These are phyloP conservation scores for Melanophora roralis DNA, from an alignment of 2,888 invertebrate species.

Conservation along the genomic window DNA sequence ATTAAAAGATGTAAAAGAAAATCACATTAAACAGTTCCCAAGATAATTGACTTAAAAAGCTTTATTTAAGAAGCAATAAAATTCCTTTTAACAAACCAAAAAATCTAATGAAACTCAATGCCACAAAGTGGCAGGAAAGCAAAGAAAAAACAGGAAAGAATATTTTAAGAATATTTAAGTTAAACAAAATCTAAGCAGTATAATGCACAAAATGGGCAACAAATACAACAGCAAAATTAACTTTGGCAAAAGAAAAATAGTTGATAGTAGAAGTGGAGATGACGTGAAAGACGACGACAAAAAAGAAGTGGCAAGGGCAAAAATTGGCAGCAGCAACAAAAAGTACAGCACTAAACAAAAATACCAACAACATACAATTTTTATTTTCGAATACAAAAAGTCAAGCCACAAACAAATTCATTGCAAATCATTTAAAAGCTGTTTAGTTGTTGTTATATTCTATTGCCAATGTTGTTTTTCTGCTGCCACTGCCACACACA, in stretches of 20 bases:
- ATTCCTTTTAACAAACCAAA: constrained; percentile 48
- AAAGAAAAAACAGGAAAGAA: not conserved
- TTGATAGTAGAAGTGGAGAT: constrained; percentile 35
- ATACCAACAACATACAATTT: constrained; percentile 41
- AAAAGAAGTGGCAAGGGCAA: not conserved
- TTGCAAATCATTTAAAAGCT: constrained; percentile 50
- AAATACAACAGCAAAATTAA: not conserved
- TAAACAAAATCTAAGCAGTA: constrained; percentile 17
- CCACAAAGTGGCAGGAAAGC: constrained; percentile 42
- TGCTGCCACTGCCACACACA: constrained; percentile 3
- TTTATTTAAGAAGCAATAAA: constrained; percentile 60
- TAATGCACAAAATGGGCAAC: constrained; percentile 30
- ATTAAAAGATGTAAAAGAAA: not conserved
- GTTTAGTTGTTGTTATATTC: constrained; percentile 45
- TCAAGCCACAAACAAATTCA: constrained; percentile 38
- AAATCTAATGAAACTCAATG: constrained; percentile 57
- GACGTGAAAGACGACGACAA: constrained; percentile 25
- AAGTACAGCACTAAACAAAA: constrained; percentile 63
- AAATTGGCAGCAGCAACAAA: constrained; percentile 29
- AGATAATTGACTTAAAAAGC: constrained; percentile 57
- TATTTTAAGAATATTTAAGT: not conserved
- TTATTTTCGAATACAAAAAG: not conserved
- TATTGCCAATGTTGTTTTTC: not conserved
- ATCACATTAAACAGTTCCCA: constrained; percentile 44
- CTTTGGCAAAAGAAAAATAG: constrained; percentile 17